Evolutionary conservation across 2,113 vertebrate genomes (phyloP).

Genomic region (Bucco capensis): DNA sequence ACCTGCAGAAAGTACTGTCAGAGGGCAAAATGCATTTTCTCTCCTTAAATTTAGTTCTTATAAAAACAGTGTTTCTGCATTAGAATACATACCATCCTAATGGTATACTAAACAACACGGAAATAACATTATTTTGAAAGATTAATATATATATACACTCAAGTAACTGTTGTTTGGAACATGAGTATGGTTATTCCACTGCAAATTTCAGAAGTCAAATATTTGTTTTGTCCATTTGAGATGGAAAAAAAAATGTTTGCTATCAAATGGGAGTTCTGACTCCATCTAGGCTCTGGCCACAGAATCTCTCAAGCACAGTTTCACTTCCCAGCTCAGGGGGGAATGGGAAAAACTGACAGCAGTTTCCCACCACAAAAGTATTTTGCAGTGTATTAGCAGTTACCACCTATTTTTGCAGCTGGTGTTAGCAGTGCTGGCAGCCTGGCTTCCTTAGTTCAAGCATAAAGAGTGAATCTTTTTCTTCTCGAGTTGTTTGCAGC

Average conservation of each 20-base stretch:
- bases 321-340: not conserved
- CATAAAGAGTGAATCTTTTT: not conserved
- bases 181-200: not conserved
- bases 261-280: not conserved
- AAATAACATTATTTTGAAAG: not conserved
- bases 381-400: not conserved
- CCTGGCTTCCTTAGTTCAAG: not conserved
- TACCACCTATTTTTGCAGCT: not conserved
- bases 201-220: not conserved
- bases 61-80: not conserved
- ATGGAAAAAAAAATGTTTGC: not conserved
- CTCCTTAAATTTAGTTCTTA: not conserved
- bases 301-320: accelerated
- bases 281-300: too few relatives aligned
- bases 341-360: not conserved
- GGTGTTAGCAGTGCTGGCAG: not conserved
- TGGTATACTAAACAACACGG: not conserved
- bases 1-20: not conserved
- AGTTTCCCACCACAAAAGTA: not conserved
- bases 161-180: not conserved
- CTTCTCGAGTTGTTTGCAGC: not conserved
- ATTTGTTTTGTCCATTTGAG: not conserved
- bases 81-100: not conserved
- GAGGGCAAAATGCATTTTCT: not conserved
- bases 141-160: not conserved